These are phyloP conservation scores for Aplodontia rufa DNA, from an alignment of 2,113 vertebrate species.

Conservation along the genomic window DNA sequence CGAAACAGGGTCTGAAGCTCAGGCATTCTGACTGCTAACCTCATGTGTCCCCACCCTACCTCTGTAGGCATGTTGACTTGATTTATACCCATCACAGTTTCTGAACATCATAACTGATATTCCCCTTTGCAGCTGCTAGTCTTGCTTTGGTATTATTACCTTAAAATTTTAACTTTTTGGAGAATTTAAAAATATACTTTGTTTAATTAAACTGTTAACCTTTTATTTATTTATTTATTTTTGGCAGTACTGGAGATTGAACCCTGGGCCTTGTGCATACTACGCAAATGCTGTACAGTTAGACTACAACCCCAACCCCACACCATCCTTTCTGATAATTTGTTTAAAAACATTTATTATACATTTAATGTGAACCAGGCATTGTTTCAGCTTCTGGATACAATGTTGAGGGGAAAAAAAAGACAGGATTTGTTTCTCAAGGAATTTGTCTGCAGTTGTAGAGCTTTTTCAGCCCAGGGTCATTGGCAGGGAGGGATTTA, in stretches of 20 bases:
- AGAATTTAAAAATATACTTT: neutral
- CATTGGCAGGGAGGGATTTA: neutral
- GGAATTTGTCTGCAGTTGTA: neutral
- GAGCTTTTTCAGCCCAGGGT: neutral
- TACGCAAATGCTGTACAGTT: neutral
- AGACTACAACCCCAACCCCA: neutral
- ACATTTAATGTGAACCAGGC: neutral
- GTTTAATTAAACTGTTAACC: neutral
- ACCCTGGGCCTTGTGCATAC: neutral
- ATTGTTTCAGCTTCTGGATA: slow-evolving; percentile 2
- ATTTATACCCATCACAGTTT: neutral
- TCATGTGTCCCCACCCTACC: no score
- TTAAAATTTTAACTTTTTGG: neutral
- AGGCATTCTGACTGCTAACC: rapidly evolving
- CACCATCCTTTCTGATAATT: neutral
- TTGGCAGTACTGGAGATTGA: neutral
- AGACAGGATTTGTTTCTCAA: neutral
- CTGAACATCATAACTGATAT: neutral
- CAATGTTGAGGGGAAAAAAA: neutral
- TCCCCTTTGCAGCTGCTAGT: neutral
- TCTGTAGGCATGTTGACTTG: neutral
- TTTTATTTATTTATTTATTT: no score
- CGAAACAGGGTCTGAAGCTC: neutral
- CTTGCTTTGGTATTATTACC: neutral
- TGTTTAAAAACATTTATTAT: neutral